These are phyloP conservation scores for Branchellion lobata DNA, from an alignment of 2,888 invertebrate species.

Conservation along the genomic window DNA sequence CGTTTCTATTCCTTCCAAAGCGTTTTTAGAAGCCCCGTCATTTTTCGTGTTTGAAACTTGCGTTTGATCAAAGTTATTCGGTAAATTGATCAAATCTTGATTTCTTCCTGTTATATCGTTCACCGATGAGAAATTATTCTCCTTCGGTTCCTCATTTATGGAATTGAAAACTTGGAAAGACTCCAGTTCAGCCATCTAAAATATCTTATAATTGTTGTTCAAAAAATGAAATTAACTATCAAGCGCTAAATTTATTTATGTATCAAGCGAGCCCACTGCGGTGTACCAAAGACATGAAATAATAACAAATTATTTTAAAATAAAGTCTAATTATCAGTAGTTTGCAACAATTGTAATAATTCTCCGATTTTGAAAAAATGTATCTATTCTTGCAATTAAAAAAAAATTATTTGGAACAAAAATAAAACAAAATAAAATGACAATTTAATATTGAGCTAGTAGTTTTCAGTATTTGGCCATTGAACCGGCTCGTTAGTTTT, in stretches of 20 bases:
- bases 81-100: neutral
- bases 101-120: conserved; percentile 17
- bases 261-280: conserved; percentile 1
- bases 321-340: too few relatives aligned
- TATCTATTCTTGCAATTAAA: too few relatives aligned
- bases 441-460: too few relatives aligned
- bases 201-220: neutral
- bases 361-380: too few relatives aligned
- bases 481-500: too few relatives aligned
- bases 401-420: too few relatives aligned
- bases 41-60: neutral
- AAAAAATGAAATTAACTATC: neutral
- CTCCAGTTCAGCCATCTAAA: neutral
- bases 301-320: neutral
- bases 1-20: neutral
- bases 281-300: neutral
- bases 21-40: neutral
- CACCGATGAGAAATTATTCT: conserved; percentile 5
- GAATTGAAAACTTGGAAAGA: conserved; percentile 8
- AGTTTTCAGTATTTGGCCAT: too few relatives aligned
- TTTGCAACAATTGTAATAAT: too few relatives aligned
- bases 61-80: conserved; percentile 1
- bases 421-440: too few relatives aligned
- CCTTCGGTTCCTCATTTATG: neutral
- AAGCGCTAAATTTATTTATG: neutral